These are phyloP conservation scores for Novumbra hubbsi DNA, from an alignment of 2,797 vertebrate genomes.

Conservation along the genomic window DNA sequence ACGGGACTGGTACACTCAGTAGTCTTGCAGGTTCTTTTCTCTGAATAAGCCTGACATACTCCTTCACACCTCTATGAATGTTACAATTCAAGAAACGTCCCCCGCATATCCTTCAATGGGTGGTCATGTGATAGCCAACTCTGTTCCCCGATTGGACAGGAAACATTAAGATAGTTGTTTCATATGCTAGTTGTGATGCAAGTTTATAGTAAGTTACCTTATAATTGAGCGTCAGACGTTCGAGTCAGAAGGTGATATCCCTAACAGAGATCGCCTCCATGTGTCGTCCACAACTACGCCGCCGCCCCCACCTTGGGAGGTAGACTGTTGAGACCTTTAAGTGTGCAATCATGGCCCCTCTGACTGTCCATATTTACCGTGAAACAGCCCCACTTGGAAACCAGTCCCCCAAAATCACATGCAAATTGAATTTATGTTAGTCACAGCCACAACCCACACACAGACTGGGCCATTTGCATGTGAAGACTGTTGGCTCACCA, in stretches of 20 bases:
- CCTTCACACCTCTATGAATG: too few relatives aligned
- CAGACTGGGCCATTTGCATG: constrained; percentile 49
- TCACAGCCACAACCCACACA: constrained; percentile 31
- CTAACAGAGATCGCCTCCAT: neutral
- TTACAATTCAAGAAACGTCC: too few relatives aligned
- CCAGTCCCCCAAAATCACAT: constrained; percentile 36
- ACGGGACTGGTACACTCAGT: too few relatives aligned
- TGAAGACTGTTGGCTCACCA: constrained; percentile 12
- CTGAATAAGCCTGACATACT: too few relatives aligned
- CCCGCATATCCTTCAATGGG: too few relatives aligned
- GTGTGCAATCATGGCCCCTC: constrained; percentile 14
- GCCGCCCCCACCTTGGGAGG: too few relatives aligned
- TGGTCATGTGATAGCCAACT: too few relatives aligned
- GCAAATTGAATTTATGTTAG: constrained; percentile 60
- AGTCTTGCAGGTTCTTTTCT: too few relatives aligned
- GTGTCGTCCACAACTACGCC: neutral
- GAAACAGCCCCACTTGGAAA: too few relatives aligned
- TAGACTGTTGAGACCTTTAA: neutral
- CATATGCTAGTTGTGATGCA: too few relatives aligned
- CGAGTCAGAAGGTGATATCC: neutral
- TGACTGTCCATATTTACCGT: neutral
- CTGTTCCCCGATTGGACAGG: too few relatives aligned
- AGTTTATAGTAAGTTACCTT: neutral
- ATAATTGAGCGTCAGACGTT: neutral
- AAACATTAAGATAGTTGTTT: too few relatives aligned